Percentiles rank a stretch among this genome's conserved stretches.
These are phyloP conservation scores for Drosophila setosimentum DNA, from an alignment of 2,888 invertebrate species.

Conservation along the genomic window DNA sequence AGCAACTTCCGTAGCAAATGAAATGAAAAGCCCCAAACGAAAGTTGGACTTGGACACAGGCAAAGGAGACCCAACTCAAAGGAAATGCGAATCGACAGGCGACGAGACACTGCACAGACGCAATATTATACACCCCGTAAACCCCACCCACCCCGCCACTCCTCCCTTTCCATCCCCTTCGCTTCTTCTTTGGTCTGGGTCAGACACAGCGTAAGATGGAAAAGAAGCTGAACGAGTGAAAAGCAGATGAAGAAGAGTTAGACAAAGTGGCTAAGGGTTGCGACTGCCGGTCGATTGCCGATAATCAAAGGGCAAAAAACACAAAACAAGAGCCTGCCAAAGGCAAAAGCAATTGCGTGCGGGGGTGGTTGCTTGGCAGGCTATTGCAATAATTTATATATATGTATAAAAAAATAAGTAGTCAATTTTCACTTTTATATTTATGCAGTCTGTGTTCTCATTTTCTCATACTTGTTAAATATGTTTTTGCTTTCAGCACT, in stretches of 20 bases:
- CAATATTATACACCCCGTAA: background rate
- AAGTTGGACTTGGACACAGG: constrained; percentile 45
- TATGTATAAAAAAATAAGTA: background rate
- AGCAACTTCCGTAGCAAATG: constrained; percentile 41
- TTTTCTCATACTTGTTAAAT: constrained; percentile 34
- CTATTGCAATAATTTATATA: constrained; percentile 64
- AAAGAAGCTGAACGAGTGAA: constrained; percentile 4
- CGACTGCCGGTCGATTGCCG: constrained; percentile 51
- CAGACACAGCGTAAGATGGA: constrained; percentile 23
- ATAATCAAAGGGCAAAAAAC: constrained; percentile 26
- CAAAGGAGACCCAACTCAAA: constrained; percentile 64
- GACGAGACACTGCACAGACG: constrained; percentile 71
- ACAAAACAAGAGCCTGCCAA: constrained; percentile 24
- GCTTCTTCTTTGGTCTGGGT: constrained; percentile 1
- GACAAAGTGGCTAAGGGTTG: constrained; percentile 48
- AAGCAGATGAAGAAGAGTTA: constrained; percentile 27
- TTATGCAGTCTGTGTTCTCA: background rate
- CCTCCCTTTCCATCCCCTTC: too few species aligned
- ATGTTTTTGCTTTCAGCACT: constrained; percentile 2
- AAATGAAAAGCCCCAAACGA: constrained; percentile 65
- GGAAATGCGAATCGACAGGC: constrained; percentile 66
- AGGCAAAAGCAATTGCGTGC: constrained; percentile 3
- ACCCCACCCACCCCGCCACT: background rate
- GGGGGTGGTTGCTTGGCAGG: background rate
- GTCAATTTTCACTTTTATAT: constrained; percentile 4